Base-by-base conservation (phyloP, 2,113 vertebrate genomes). In the Isurus oxyrinchus region DNA sequence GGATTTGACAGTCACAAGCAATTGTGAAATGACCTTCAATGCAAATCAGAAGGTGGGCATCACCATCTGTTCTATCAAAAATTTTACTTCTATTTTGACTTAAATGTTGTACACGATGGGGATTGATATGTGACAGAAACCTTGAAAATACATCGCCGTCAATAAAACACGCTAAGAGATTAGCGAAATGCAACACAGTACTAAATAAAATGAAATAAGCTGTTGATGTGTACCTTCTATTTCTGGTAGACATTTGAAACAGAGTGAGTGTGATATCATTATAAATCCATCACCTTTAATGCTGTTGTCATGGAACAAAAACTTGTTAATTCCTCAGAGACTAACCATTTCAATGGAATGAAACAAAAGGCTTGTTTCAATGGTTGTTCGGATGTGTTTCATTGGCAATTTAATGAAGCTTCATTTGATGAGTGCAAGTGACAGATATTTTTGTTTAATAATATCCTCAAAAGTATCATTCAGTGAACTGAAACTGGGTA, bases 221-320 rank as follows among this genome's bases (percentile, higher is more conserved):
- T 69, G 55, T 95, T 95, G 40, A 95, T 53, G 44, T 67, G 23
- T 31, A 72, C 66, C 40, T 31, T 72, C 63, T 72, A 72, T 95
- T 76, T 95, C 59, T 95, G 55, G 88, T 13, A 27, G 16, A 13
- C 11, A 16, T 91, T 59, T 91, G 44, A 95, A 95, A 53, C 23
- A 31, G 44, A 55, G 27, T 31, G 21, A 95, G 25, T 14, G 10
- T 6, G 11, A 72, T 95, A 76, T 69, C 40, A 95, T 95, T 72
- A 72, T 53, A 72, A 95, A 95, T 95, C 94, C 94, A 76, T 95
- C 94, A 72, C 63, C 11, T 44, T 95, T 31, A 95, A 76, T 95
- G 63, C 49, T 76, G 23, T 53, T 53, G 94, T 69, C 94, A 44
- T 69, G 40, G 66, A 35, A 49, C 67, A 55, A 55, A 55, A 72